Base-by-base conservation (phyloP, 2,113 vertebrate genomes). In the Equus przewalskii region DNA sequence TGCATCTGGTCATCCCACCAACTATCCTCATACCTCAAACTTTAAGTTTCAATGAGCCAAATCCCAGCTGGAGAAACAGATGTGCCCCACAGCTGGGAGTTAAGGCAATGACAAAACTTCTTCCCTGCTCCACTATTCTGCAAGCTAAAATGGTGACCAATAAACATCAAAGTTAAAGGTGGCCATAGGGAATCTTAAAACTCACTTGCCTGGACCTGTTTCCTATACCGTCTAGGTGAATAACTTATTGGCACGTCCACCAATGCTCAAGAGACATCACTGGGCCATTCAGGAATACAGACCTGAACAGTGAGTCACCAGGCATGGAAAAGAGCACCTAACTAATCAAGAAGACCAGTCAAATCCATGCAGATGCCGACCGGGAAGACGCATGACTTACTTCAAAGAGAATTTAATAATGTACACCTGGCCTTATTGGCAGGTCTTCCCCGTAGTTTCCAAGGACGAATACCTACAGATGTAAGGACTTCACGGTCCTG, bases 101-200 rank as follows among this genome's bases (percentile, higher is more conserved):
- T 19, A 75, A 64, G 78, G 49, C 67, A 84, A 65, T 14, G 4
- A 69, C 46, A 54, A 21, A 30, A 83, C 51, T 81, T 73, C 88
- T 75, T 70, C 76, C 60, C 46, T 79, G 36, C 33, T 26, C 72
- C 16, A 18, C n/a, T 46, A 82, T 22, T 75, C 91, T 72, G 8
- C 2, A 22, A 54, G 56, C 64, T 65, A 93, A 95, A 79, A 91
- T 70, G 82, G 95, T 1, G 0, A n/a, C 89, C 76, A 91, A 58
- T 56, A 91, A 94, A 78, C 70, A 90, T 94, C 85, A 96, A 84
- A 96, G 92, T 65, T 58, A 65, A 93, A 79, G 46, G 70, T 24
- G 30, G 69, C 87, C 87, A 84, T 7, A 19, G 82, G 92, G 86
- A 89, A 82, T 67, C 96, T 95, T 92, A 95, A 96, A 96, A 95